A percentile compares a stretch with the other conserved stretches of the same genome.
Evolutionary conservation across 1,140 invertebrate species (phyloP).

Genomic region (Antheraea mylitta): DNA sequence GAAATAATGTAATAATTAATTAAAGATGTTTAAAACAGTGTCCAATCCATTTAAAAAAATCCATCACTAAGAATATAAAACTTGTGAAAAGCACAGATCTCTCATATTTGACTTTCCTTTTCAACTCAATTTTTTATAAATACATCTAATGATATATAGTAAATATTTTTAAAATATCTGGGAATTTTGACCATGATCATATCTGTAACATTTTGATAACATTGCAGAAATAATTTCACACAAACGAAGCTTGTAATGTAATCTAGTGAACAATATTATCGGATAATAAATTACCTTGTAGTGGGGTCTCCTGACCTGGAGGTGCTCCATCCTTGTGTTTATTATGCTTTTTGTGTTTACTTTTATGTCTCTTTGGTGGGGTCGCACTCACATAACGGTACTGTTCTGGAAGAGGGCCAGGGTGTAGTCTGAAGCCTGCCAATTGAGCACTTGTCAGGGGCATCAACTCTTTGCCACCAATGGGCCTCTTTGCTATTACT

Average conservation of each 20-base stretch:
- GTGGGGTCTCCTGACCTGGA: conserved; percentile 83
- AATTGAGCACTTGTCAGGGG: conserved; percentile 93
- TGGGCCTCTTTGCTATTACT: conserved; percentile 98
- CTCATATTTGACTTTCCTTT: no score
- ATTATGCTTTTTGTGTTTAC: conserved; percentile 94
- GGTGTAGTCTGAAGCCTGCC: conserved; percentile 96
- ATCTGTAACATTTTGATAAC: no score
- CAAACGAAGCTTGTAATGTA: no score
- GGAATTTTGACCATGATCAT: no score
- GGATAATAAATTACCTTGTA: conserved; percentile 52
- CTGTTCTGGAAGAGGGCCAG: conserved; percentile 97
- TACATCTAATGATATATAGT: no score
- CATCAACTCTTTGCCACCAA: conserved; percentile 95
- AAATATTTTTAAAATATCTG: no score
- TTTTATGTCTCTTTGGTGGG: conserved; percentile 94
- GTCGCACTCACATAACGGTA: conserved; percentile 96
- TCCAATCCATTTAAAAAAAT: no score
- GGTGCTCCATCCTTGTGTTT: conserved; percentile 92
- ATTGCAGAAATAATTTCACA: background rate
- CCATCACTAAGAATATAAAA: no score
- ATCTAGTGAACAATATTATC: background rate
- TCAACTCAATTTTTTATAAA: no score
- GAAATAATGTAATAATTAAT: no score
- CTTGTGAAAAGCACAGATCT: no score
- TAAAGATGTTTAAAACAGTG: no score